Base-by-base conservation (phyloP, 2,113 vertebrate genomes). In the Perccottus glenii region DNA sequence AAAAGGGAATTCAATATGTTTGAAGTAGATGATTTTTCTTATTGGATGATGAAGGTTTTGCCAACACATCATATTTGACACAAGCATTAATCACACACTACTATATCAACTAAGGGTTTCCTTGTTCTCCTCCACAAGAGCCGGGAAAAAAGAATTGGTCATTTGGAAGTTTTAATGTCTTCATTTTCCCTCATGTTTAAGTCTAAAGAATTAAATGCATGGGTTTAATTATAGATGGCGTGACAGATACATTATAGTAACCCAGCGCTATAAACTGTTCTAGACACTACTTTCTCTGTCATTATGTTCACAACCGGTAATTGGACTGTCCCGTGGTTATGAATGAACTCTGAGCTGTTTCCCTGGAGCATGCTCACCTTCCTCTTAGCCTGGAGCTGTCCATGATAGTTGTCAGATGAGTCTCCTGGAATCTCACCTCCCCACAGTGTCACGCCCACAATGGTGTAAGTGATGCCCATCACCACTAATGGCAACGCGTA, bases 391-490 rank as follows among this genome's bases (percentile, higher is more conserved):
- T 91, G 93, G 38, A 99, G 95, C 77, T 99, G 98, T 67, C 98
- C 95, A 0, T 97, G 97, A 33, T 99, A 98, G 80, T 96, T 99
- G 85, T 99, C 81, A 42, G 94, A 96, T 5, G 96, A 95, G 67
- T 97, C 94, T 1, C 98, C 98, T 4, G 98, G 98, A 83, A 99
- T 98, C 84, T 95, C 95, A 67, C 96, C 96, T 82, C 96, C 98
- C 98, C 98, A 99, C 55, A 99, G 92, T 0, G 95, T 99, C 84
- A 96, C 71, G 50, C 97, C 97, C 27, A 99, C 94, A n/a, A 98
- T 94, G 72, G 96, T 96, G 74, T 99, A 99, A 47, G 94, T 98
- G 87, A 99, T 93, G 10, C 92, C 96, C 97, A 99, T 99, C 77
- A 98, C 87, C 77, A 96, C 93, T 70, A 99, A 82, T 2, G 98